Conservation (phyloP, 2,113 vertebrate species). For the Phylloscopus trochiloides region DNA sequence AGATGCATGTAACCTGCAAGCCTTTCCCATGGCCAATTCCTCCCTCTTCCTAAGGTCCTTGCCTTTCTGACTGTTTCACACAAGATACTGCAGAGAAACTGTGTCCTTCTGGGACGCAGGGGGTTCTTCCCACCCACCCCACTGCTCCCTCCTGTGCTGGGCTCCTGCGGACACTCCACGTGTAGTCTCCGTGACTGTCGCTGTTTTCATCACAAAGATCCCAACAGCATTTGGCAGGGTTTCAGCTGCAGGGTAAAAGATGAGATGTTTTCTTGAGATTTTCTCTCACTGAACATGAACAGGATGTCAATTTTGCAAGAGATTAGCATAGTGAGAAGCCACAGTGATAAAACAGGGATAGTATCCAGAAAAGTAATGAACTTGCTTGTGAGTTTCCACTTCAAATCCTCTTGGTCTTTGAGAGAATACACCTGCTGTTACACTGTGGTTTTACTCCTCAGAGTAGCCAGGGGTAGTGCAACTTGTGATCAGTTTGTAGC, state of each 20-base stretch:
- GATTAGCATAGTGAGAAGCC: not conserved
- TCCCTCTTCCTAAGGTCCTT: not conserved
- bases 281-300: not conserved
- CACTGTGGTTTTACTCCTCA: not conserved
- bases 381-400: not conserved
- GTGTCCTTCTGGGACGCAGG: not conserved
- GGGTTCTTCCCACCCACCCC: not conserved
- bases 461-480: not conserved
- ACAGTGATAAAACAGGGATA: rapidly evolving
- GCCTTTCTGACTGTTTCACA: not conserved
- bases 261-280: not conserved
- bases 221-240: not conserved
- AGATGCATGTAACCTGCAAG: not conserved
- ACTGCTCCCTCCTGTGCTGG: rapidly evolving
- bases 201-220: not conserved
- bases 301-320: not conserved
- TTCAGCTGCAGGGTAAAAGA: not conserved
- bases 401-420: not conserved
- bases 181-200: rapidly evolving
- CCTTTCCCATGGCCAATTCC: not conserved
- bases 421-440: not conserved
- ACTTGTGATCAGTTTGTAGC: not conserved
- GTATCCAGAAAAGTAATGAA: not conserved
- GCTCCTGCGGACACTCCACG: not conserved
- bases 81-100: not conserved